Conservation (phyloP, 1,140 invertebrate species). For the Diploscapter pachys region DNA sequence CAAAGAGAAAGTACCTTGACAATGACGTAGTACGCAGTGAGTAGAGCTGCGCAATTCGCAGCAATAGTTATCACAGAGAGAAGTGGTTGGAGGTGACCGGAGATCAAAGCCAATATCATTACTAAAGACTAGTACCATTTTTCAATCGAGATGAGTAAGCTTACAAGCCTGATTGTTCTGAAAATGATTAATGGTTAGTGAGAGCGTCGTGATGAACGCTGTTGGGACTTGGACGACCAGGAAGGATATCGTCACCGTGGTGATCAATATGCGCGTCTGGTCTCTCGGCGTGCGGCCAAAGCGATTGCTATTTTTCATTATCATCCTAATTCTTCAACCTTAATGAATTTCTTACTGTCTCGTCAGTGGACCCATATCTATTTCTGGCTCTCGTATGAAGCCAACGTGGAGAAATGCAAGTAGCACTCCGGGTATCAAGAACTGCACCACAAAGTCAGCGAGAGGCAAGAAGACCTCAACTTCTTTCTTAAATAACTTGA, state of each 20-base stretch:
- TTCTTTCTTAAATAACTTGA: not conserved
- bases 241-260: constrained; percentile 57
- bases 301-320: constrained; percentile 46
- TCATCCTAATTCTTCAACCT: constrained; percentile 8
- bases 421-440: constrained; percentile 52
- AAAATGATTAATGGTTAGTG: constrained; percentile 58
- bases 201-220: constrained; percentile 50
- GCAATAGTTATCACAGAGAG: constrained; percentile 50
- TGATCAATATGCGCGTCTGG: constrained; percentile 55
- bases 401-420: constrained; percentile 52
- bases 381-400: constrained; percentile 54
- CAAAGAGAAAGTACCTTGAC: constrained; percentile 39
- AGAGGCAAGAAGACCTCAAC: constrained; percentile 47
- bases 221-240: constrained; percentile 56
- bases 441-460: constrained; percentile 56
- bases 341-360: constrained; percentile 27
- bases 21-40: constrained; percentile 59
- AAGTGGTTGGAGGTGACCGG: constrained; percentile 36
- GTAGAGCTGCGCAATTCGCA: constrained; percentile 51
- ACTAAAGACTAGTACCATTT: constrained; percentile 29
- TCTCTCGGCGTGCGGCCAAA: constrained; percentile 56
- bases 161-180: constrained; percentile 51
- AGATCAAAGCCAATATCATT: constrained; percentile 44
- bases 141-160: constrained; percentile 1
- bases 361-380: constrained; percentile 49